phyloP scores from a whole-genome alignment of 2,888 invertebrate genomes.

The Yponomeuta evonymella region DNA sequence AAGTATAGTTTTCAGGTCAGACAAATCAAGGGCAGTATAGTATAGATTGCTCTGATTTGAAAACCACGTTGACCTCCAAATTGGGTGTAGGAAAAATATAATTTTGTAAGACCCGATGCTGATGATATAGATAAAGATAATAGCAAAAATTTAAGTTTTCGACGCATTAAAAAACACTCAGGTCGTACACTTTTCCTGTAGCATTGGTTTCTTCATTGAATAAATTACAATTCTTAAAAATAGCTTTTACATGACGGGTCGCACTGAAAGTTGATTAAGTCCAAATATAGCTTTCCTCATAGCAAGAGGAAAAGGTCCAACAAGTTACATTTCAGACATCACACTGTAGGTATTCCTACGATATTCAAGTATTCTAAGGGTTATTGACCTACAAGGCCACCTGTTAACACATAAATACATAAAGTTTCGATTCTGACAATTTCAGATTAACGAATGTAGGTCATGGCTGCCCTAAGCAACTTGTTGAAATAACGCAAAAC shows the following conservation, averaged over 20 bases:
- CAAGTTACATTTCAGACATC: background rate
- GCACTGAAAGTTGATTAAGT: background rate
- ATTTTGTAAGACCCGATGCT: background rate
- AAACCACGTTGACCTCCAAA: background rate
- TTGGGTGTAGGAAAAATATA: no score
- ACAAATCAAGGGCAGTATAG: background rate
- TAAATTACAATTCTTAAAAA: background rate
- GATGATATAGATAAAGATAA: background rate
- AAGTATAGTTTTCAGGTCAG: background rate
- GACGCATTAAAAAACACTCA: background rate
- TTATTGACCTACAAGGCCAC: background rate
- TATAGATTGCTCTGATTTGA: background rate
- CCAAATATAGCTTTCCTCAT: constrained; percentile 1
- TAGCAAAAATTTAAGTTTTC: background rate
- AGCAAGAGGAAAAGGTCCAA: background rate
- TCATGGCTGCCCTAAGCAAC: background rate
- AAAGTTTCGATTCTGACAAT: background rate
- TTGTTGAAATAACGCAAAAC: background rate
- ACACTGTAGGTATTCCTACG: background rate
- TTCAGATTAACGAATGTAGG: background rate
- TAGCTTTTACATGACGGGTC: background rate
- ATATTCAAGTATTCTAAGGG: background rate
- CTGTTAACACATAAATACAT: background rate
- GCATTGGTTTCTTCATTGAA: background rate
- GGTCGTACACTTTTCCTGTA: background rate